phyloP scores from a whole-genome alignment of 2,888 invertebrate genomes.

The Pyrgus malvae region DNA sequence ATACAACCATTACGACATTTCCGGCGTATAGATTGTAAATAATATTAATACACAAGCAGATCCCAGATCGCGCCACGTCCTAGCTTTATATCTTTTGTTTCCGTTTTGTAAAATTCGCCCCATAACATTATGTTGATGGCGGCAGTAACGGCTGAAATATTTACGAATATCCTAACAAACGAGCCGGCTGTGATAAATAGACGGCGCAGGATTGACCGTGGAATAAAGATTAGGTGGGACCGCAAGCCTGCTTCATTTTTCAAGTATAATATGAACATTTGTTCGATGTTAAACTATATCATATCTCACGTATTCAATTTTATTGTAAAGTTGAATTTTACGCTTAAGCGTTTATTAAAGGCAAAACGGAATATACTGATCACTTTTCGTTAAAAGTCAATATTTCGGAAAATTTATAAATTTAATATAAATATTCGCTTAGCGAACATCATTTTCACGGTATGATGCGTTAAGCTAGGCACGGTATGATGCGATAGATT shows the following conservation, averaged over 20 bases:
- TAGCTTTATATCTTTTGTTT: slow-evolving; percentile 74
- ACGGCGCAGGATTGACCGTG: slow-evolving; percentile 70
- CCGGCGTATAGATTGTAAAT: slow-evolving; percentile 51
- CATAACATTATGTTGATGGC: slow-evolving; percentile 80
- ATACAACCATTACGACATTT: slow-evolving; percentile 38
- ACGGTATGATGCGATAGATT: too few species aligned
- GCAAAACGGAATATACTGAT: too few species aligned
- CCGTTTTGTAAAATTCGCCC: slow-evolving; percentile 78
- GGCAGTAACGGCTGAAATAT: slow-evolving; percentile 80
- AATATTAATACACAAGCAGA: slow-evolving; percentile 64
- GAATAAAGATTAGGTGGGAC: slow-evolving; percentile 58
- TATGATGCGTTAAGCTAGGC: too few species aligned
- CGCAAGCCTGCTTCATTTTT: slow-evolving; percentile 35
- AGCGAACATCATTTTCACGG: too few species aligned
- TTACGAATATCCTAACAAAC: slow-evolving; percentile 79
- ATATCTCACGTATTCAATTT: too few species aligned
- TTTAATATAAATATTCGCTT: too few species aligned
- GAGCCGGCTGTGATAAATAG: slow-evolving; percentile 72
- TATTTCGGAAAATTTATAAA: too few species aligned
- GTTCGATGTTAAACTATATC: too few species aligned
- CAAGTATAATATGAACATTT: too few species aligned
- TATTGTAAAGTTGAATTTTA: too few species aligned
- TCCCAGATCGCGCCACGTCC: slow-evolving; percentile 54
- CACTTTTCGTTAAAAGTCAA: too few species aligned
- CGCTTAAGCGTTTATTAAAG: too few species aligned